Percentiles rank a stretch among this genome's conserved stretches.
phyloP scores from a whole-genome alignment of 2,113 vertebrate genomes.

The Malurus cyaneus region DNA sequence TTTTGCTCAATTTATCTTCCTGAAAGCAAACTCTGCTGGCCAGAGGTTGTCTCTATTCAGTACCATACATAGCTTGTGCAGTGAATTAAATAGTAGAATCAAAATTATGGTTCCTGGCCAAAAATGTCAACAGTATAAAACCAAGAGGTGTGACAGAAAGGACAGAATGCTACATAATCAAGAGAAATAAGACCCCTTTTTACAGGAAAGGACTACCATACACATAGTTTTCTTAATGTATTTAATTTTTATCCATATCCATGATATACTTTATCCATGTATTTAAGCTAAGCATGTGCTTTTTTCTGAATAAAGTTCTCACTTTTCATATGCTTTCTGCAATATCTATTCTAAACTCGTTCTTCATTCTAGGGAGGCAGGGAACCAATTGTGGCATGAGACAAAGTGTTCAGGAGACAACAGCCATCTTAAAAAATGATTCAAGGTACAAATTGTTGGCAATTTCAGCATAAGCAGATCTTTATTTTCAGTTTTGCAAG shows the following conservation, averaged over 20 bases:
- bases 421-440: background rate
- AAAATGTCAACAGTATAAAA: background rate
- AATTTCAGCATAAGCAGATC: background rate
- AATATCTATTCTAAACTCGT: background rate
- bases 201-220: background rate
- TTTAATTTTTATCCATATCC: background rate
- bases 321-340: background rate
- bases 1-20: background rate
- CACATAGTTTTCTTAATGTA: background rate
- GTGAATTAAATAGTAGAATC: background rate
- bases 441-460: background rate
- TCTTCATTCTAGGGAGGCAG: background rate
- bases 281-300: background rate
- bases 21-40: background rate
- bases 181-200: background rate
- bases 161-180: background rate
- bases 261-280: background rate
- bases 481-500: constrained; percentile 33
- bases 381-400: background rate
- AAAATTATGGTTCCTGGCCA: background rate
- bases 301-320: background rate
- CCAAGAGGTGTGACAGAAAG: background rate
- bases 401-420: background rate
- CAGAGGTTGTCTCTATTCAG: background rate
- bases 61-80: background rate